phyloP scores from a whole-genome alignment of 2,888 invertebrate species.

The Eumacrocentrus americanus region DNA sequence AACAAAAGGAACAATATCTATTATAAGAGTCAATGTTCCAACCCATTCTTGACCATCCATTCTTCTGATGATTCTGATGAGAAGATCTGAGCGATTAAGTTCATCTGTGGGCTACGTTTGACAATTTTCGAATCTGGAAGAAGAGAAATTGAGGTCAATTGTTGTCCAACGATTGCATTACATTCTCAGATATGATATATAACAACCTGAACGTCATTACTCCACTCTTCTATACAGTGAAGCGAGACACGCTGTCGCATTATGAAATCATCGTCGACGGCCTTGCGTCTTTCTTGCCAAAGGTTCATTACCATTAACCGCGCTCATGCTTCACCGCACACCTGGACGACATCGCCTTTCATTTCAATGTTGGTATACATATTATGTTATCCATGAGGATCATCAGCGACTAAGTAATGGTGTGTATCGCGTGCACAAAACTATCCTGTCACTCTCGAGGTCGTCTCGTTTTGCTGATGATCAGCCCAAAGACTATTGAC shows the following conservation, averaged over 20 bases:
- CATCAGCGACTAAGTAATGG: neutral
- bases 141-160: too few species aligned
- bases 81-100: too few species aligned
- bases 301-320: slow-evolving; percentile 61
- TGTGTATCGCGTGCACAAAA: slow-evolving; percentile 14
- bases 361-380: neutral
- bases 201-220: neutral
- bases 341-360: slow-evolving; percentile 18
- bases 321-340: slow-evolving; percentile 26
- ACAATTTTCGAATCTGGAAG: too few species aligned
- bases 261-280: slow-evolving; percentile 57
- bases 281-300: slow-evolving; percentile 54
- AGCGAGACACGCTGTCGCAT: slow-evolving; percentile 33
- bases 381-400: neutral
- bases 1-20: neutral
- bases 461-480: neutral
- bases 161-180: too few species aligned
- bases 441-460: neutral
- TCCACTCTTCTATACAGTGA: neutral
- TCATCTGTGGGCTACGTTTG: too few species aligned
- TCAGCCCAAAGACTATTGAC: neutral
- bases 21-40: too few species aligned
- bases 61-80: too few species aligned
- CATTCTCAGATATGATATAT: too few species aligned
- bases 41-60: too few species aligned